Percentiles rank a stretch among this genome's conserved stretches.
phyloP scores from a whole-genome alignment of 2,113 vertebrate genomes.

The Columbina picui region DNA sequence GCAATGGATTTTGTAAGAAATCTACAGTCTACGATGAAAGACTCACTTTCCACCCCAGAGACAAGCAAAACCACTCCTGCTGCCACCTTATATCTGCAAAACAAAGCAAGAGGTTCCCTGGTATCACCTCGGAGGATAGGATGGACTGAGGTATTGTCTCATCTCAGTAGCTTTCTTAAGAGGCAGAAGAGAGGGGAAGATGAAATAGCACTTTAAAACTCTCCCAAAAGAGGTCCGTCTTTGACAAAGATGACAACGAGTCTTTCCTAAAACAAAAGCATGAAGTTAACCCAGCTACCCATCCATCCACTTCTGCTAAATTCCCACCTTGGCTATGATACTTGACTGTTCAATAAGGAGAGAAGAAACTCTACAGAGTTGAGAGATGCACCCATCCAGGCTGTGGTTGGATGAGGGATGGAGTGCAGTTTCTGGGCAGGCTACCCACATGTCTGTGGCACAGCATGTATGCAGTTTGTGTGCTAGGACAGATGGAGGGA shows the following conservation, averaged over 20 bases:
- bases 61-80: background rate
- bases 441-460: background rate
- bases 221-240: fast-evolving
- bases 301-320: background rate
- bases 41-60: background rate
- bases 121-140: fast-evolving
- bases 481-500: fast-evolving
- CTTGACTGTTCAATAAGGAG: background rate
- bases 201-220: background rate
- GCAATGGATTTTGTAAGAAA: background rate
- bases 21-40: background rate
- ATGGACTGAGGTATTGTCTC: fast-evolving
- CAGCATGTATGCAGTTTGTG: background rate
- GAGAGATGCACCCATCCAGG: background rate
- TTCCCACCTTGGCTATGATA: background rate
- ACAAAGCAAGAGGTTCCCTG: background rate
- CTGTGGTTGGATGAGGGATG: background rate
- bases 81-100: background rate
- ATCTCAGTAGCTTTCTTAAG: background rate
- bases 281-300: background rate
- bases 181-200: background rate
- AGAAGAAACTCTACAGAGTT: background rate
- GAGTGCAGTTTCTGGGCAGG: background rate
- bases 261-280: background rate
- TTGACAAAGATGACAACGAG: fast-evolving